Percentiles rank a stretch among this genome's conserved stretches.
Evolutionary conservation across 2,113 vertebrate genomes (phyloP).

Genomic region (Leiothrix lutea): DNA sequence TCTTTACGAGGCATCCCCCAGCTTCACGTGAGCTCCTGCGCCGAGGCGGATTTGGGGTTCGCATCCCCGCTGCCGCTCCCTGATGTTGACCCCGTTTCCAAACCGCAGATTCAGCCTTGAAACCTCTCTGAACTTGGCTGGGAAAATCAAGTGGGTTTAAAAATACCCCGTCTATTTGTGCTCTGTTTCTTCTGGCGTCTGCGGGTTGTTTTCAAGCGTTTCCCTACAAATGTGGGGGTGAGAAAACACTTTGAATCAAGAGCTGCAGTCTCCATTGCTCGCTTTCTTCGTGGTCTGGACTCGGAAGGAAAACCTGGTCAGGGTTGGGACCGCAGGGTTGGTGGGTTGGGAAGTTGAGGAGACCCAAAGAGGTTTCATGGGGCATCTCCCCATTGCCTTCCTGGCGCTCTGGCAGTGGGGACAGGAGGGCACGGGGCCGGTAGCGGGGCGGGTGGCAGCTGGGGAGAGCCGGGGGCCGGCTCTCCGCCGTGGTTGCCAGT

Average conservation of each 20-base stretch:
- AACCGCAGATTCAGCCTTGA: not conserved
- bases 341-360: not conserved
- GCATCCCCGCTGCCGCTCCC: not conserved
- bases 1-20: conserved; percentile 30
- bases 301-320: not conserved
- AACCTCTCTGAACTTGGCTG: conserved; percentile 8
- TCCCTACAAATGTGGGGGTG: conserved; percentile 43
- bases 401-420: fast-evolving
- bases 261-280: not conserved
- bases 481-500: not conserved
- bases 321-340: not conserved
- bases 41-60: not conserved
- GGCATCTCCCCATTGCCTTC: not conserved
- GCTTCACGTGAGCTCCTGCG: not conserved
- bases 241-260: not conserved
- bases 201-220: conserved; percentile 47
- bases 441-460: not conserved
- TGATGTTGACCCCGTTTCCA: not conserved
- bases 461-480: not conserved
- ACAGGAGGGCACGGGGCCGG: not conserved
- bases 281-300: not conserved
- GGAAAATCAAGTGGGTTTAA: conserved; percentile 40
- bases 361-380: not conserved
- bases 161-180: conserved; percentile 38
- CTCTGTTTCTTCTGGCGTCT: conserved; percentile 54